Percentiles rank a stretch among this genome's conserved stretches.
Conservation (phyloP, 2,113 vertebrate genomes). For the Rhinogobius similis region DNA sequence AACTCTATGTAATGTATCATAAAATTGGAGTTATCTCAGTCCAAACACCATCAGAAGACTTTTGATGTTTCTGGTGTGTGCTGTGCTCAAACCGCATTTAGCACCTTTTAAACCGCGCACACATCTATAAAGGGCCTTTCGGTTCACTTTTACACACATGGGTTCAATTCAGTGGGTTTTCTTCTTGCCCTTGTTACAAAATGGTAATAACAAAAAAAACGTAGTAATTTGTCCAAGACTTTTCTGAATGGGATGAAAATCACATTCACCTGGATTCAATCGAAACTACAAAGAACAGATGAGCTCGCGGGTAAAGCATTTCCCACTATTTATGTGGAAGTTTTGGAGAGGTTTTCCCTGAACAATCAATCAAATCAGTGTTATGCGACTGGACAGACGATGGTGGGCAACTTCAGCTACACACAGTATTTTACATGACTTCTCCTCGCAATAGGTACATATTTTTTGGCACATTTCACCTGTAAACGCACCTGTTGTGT, state of each 20-base stretch:
- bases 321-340: slow-evolving; percentile 30
- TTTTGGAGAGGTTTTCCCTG: slow-evolving; percentile 11
- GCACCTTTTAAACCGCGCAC: slow-evolving; percentile 20
- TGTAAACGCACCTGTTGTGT: slow-evolving; percentile 44
- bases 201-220: slow-evolving; percentile 20
- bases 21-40: slow-evolving; percentile 23
- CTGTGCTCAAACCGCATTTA: slow-evolving; percentile 8
- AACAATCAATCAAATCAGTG: slow-evolving; percentile 21
- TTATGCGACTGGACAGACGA: slow-evolving; percentile 12
- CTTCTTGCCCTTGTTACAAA: slow-evolving; percentile 12
- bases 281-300: slow-evolving; percentile 12
- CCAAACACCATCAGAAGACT: slow-evolving; percentile 8
- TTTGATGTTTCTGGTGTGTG: slow-evolving; percentile 17
- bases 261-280: slow-evolving; percentile 13
- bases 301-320: slow-evolving; percentile 10
- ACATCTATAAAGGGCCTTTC: slow-evolving; percentile 7
- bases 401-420: slow-evolving; percentile 26
- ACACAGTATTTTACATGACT: slow-evolving; percentile 17
- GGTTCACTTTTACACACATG: slow-evolving; percentile 16
- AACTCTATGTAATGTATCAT: slow-evolving; percentile 27
- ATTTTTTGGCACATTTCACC: slow-evolving; percentile 47
- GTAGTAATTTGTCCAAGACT: slow-evolving; percentile 15
- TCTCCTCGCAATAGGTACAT: neutral
- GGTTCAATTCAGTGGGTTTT: slow-evolving; percentile 19
- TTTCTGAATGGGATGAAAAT: slow-evolving; percentile 31